Evolutionary conservation across 2,888 invertebrate genomes (phyloP), one percentile per base, ranked within the genome.

Genomic region (Hylaea fasciaria): DNA sequence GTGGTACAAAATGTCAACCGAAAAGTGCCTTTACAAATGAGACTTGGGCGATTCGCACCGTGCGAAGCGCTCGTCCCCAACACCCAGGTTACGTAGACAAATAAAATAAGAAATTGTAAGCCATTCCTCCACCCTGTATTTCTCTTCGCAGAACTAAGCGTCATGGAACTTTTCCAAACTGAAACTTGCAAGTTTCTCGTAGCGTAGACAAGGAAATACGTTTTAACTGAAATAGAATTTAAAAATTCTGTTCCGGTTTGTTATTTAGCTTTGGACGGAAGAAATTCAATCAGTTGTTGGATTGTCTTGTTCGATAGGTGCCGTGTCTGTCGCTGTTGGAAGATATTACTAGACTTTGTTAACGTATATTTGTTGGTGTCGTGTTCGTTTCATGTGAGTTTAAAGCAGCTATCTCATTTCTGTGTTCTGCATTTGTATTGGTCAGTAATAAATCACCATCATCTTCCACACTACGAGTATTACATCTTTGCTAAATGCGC

Each of bases 161-260:
- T 56, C 52, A 57, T 52, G 49, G 44, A 66, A 66, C 61, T 69
- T 59, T 35, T 17, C 14, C 44, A 14, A 63, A 57, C 59, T 61
- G 47, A 64, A 67, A 65, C 64, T 66, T 57, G 43, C 37, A 54
- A 32, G 29, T 35, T 39, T 45, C 37, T 46, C 40, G 56, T 51
- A 67, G 62, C 40, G 56, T 51, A 67, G 62, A 65, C 57, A 56
- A 46, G 56, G 57, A 67, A 67, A 68, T 65, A 64, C 66, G 59
- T 59, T 58, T 37, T 51, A 54, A 64, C 56, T 55, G 57, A 59
- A 71, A 71, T 66, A 60, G 60, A 68, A 66, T 69, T 69, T 69
- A 60, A 49, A 64, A 69, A 64, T 66, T 64, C 48, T 37, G 45
- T 53, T 51, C 62, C 9, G 47, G 57, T 44, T 53, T 46, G 12